Base-by-base conservation (phyloP, 2,888 invertebrate species). In the Loripinus fragilis region DNA sequence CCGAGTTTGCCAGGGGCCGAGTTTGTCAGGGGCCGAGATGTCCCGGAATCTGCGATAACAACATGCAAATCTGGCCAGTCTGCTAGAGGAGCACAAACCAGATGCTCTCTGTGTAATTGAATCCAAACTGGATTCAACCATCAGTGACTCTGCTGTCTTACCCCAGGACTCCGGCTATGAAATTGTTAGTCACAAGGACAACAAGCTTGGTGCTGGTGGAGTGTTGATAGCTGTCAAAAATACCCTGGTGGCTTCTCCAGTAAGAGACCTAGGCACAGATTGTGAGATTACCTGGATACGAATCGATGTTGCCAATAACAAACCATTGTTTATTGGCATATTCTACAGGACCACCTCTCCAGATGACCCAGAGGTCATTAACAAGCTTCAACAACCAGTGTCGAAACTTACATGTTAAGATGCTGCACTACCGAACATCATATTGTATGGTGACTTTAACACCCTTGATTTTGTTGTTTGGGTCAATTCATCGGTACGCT, bases 381-480 rank as follows among this genome's bases (percentile, higher is more conserved):
- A 75, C 38, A 20, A 30, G 1, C 70, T 75, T 5, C 70, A 75
- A 48, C 45, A 64, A 64, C 65, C 75, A 10, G 69, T 75, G 0
- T 75, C 75, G 17, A 75, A 75, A n/a, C 70, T 70, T 25, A 75
- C 75, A 42, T 64, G 25, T 0, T 35, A 25, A 17, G 75, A 75
- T n/a, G 12, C 38, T 1, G 48, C 33, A 28, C 38, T 75, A 20
- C 72, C 79, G 25, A 76, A 80, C 41, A 71, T 80, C 41, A 30
- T 76, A 0, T n/a, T 80, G 1, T 73, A 76, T 41, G 75, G 75
- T 12, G 77, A 77, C 33, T 77, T 77, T 28, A 73, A 72, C 64
- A 73, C 65, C 30, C 76, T 66, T 5, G 79, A 79, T 23, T n/a
- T n/a, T n/a, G 70, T 73, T 0, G 20, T 45, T 17, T 79, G 75